A percentile compares a stretch with the other conserved stretches of the same genome.
These are phyloP conservation scores for Pangasius larnaudii DNA, from an alignment of 2,797 vertebrate species.

Conservation along the genomic window DNA sequence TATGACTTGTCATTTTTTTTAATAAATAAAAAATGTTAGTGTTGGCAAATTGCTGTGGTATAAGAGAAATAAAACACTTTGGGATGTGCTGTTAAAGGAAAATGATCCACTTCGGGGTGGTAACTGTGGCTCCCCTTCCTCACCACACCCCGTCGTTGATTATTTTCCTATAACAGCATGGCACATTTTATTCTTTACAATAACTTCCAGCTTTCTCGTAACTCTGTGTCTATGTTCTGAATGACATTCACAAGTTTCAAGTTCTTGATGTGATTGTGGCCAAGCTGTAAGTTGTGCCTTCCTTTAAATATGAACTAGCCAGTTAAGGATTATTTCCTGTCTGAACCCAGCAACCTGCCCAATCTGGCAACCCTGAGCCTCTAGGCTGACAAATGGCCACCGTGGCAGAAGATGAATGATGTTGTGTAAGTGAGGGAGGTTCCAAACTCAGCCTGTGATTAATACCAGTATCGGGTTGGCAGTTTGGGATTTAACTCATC, in stretches of 20 bases:
- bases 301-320: not conserved
- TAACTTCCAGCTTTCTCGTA: not conserved
- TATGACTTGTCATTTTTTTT: no score
- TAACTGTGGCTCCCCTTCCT: not conserved
- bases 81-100: no score
- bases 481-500: conserved; percentile 71
- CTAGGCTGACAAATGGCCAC: conserved; percentile 72
- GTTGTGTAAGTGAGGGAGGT: conserved; percentile 71
- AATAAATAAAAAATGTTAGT: no score
- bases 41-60: not conserved
- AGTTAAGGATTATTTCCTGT: not conserved
- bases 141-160: not conserved
- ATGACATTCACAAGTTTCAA: not conserved
- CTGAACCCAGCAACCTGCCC: not conserved
- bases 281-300: not conserved
- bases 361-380: conserved; percentile 56
- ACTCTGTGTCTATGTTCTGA: not conserved
- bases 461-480: conserved; percentile 76
- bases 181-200: not conserved
- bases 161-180: not conserved
- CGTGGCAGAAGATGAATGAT: conserved; percentile 75
- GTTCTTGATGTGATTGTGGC: not conserved
- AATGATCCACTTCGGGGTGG: not conserved
- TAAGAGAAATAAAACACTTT: not conserved
- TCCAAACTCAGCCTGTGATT: conserved; percentile 80